These are phyloP conservation scores for Dysdera silvatica DNA, from an alignment of 1,140 invertebrate genomes.

Conservation along the genomic window DNA sequence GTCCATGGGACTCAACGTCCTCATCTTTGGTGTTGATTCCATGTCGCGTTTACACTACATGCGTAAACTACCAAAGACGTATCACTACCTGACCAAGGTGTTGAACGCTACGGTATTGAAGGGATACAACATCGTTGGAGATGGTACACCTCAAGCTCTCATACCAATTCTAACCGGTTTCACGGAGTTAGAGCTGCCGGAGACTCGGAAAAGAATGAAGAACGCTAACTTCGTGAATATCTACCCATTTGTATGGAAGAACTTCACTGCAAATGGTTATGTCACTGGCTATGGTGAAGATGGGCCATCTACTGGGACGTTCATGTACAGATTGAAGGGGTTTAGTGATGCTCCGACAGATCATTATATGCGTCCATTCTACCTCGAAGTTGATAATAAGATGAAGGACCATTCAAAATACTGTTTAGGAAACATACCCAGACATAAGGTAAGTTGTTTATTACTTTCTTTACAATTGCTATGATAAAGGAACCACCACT, in stretches of 20 bases:
- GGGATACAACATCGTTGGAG: slow-evolving; percentile 86
- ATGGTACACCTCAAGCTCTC: slow-evolving; percentile 86
- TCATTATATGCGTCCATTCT: slow-evolving; percentile 81
- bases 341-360: slow-evolving; percentile 76
- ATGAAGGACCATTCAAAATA: slow-evolving; percentile 44
- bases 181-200: slow-evolving; percentile 78
- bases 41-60: slow-evolving; percentile 77
- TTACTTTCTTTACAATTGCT: neutral
- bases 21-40: slow-evolving; percentile 88
- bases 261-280: slow-evolving; percentile 61
- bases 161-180: slow-evolving; percentile 79
- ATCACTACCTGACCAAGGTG: slow-evolving; percentile 60
- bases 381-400: slow-evolving; percentile 51
- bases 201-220: slow-evolving; percentile 66
- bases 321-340: slow-evolving; percentile 82
- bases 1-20: slow-evolving; percentile 59
- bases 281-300: slow-evolving; percentile 78
- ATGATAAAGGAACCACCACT: no score
- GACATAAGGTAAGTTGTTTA: slow-evolving; percentile 57
- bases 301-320: slow-evolving; percentile 66
- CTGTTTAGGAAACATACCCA: slow-evolving; percentile 68
- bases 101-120: slow-evolving; percentile 63
- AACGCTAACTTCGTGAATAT: slow-evolving; percentile 62
- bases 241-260: slow-evolving; percentile 74
- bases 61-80: slow-evolving; percentile 72